Conservation (phyloP, 2,888 invertebrate genomes). For the Drosophila ezoana region DNA sequence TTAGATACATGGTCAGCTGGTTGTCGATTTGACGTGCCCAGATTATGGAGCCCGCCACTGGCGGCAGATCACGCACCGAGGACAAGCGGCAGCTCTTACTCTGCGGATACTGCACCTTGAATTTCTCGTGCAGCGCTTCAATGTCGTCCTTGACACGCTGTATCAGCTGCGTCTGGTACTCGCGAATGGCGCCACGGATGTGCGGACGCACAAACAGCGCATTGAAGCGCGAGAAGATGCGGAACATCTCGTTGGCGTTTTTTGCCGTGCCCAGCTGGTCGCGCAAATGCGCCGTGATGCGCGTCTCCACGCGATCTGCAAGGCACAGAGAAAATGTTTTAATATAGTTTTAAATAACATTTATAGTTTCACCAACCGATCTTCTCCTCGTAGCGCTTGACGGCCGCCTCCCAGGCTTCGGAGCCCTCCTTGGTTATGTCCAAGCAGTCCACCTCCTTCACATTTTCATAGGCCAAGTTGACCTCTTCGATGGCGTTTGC, state of each 20-base stretch:
- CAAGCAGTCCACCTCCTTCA: constrained; percentile 98
- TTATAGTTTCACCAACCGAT: constrained; percentile 87
- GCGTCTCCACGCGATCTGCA: constrained; percentile 95
- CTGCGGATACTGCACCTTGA: constrained; percentile 98
- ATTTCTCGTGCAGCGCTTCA: constrained; percentile 98
- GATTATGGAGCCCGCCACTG: constrained; percentile 98
- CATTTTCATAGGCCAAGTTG: constrained; percentile 98
- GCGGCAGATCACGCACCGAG: constrained; percentile 96
- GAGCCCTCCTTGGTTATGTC: constrained; percentile 98
- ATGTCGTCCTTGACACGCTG: constrained; percentile 99
- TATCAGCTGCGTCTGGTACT: constrained; percentile 99
- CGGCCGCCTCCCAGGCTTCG: constrained; percentile 99
- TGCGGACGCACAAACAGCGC: constrained; percentile 99
- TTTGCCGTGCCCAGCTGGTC: constrained; percentile 99
- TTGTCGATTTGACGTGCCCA: constrained; percentile 99
- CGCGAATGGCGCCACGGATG: constrained; percentile 99
- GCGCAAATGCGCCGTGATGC: constrained; percentile 98
- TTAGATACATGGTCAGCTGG: constrained; percentile 97
- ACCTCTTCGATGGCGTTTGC: constrained; percentile 98
- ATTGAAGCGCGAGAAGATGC: constrained; percentile 99
- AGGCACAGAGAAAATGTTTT: neutral
- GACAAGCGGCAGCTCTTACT: constrained; percentile 97
- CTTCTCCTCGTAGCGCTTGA: constrained; percentile 97
- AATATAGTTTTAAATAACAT: neutral
- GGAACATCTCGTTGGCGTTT: constrained; percentile 99